Base-by-base conservation (phyloP, 2,797 vertebrate species). In the Lutjanus campechanus region DNA sequence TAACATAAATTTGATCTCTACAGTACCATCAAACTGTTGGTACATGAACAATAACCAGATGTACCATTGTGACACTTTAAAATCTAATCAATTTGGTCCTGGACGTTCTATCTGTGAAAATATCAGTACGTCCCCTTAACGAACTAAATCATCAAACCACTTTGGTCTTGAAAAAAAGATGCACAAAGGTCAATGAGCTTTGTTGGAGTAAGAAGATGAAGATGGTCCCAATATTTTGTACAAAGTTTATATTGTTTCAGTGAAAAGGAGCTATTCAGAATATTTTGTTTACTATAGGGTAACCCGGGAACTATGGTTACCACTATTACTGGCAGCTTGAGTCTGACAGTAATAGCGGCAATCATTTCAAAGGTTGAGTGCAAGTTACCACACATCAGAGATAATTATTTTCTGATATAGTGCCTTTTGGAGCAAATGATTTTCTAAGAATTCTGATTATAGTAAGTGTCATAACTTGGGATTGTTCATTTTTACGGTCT, bases 361-460 rank as follows among this genome's bases (percentile, higher is more conserved):
- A 13, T 70, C 54, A 54, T 80, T 53, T 60, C 59, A 41, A 9
- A 1, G 75, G 61, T 61, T 50, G 50, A 17, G 55, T 36, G 61
- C 8, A 51, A 49, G 47, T 64, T 36, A 64, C 60, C 69, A 66
- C 62, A 65, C n/a, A 7, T 68, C 78, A 85, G 78, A 81, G 63
- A 81, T 11, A 0, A 41, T 66, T 56, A n/a, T 61, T 85, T 78
- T 87, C 76, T 86, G 67, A 85, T 71, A 63, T 62, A 88, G 89
- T 90, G 88, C 89, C 88, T 91, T 88, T 91, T 70, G 43, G 86
- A 85, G 84, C 47, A 72, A 79, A 81, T 67, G 51, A 41, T 83
- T 88, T 82, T 83, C 56, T 67, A 89, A 76, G 60, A 78, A 63
- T 77, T 74, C 43, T 60, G 40, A 58, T 29, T 19, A 59, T 59